Conservation (phyloP, 2,888 invertebrate species). For the Folsomia manolachei region DNA sequence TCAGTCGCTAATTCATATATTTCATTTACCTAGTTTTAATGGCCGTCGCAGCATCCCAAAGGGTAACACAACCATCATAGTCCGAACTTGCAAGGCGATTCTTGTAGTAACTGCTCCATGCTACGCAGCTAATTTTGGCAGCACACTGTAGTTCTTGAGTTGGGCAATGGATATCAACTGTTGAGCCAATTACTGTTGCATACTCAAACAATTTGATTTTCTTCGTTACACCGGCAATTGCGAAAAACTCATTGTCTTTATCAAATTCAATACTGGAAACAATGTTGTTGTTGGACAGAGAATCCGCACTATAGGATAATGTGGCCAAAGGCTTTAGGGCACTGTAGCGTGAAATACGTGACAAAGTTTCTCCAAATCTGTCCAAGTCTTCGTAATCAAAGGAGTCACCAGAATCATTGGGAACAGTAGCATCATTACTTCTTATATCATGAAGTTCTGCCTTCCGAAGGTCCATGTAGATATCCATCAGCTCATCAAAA, state of each 20-base stretch:
- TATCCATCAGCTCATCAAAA: slow-evolving; percentile 84
- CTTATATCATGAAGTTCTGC: slow-evolving; percentile 66
- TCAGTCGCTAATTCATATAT: neutral
- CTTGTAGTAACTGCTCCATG: slow-evolving; percentile 91
- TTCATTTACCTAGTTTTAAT: slow-evolving; percentile 59
- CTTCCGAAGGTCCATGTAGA: slow-evolving; percentile 75
- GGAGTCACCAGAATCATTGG: slow-evolving; percentile 44
- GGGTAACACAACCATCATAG: slow-evolving; percentile 88
- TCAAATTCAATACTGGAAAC: slow-evolving; percentile 94
- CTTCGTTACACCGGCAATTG: slow-evolving; percentile 92
- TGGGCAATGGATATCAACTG: slow-evolving; percentile 88
- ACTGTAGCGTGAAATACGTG: slow-evolving; percentile 78
- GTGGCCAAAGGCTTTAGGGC: slow-evolving; percentile 78
- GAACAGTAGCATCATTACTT: slow-evolving; percentile 42
- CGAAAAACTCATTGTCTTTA: slow-evolving; percentile 91
- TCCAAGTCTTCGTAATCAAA: slow-evolving; percentile 58
- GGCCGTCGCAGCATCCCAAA: slow-evolving; percentile 85
- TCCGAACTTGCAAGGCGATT: slow-evolving; percentile 83
- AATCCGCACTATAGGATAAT: slow-evolving; percentile 83
- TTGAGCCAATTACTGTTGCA: slow-evolving; percentile 75
- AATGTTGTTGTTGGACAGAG: slow-evolving; percentile 75
- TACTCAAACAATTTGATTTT: slow-evolving; percentile 92
- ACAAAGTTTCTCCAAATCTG: slow-evolving; percentile 77
- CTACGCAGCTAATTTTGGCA: slow-evolving; percentile 90
- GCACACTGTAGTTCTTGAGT: slow-evolving; percentile 84